phyloP scores from a whole-genome alignment of 2,888 invertebrate species.

The Meandrusa payeni region DNA sequence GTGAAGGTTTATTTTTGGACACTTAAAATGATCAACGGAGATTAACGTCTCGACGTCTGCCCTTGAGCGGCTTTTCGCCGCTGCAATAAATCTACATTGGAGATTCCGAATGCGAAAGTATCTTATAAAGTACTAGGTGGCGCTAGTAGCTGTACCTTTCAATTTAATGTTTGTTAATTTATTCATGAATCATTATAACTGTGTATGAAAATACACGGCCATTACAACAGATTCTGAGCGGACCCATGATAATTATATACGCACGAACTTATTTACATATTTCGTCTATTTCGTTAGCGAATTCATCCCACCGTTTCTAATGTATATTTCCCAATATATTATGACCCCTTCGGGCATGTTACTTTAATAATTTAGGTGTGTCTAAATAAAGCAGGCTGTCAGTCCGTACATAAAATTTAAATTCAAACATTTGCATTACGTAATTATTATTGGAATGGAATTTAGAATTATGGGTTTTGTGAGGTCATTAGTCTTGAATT shows the following conservation, averaged over 20 bases:
- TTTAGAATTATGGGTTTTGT: neutral
- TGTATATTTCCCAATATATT: neutral
- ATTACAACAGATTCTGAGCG: neutral
- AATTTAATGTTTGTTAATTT: neutral
- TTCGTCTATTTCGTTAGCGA: constrained; percentile 1
- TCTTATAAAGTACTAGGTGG: constrained; percentile 16
- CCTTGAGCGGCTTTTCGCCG: constrained; percentile 20
- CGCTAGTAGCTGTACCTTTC: constrained; percentile 1
- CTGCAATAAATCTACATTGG: constrained; percentile 11
- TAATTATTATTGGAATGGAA: constrained; percentile 1
- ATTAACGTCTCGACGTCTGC: constrained; percentile 23
- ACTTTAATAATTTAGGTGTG: neutral
- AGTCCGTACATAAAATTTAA: neutral
- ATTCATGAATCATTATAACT: neutral
- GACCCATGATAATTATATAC: neutral
- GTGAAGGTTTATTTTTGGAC: constrained; percentile 19
- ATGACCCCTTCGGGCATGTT: neutral
- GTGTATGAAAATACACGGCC: too few species aligned
- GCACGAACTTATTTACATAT: constrained; percentile 1
- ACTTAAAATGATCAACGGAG: constrained; percentile 18
- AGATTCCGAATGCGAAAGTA: constrained; percentile 1
- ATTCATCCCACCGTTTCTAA: neutral
- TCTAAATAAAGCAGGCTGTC: neutral
- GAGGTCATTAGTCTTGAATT: constrained; percentile 4
- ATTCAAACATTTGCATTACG: neutral